Conservation (phyloP, 2,888 invertebrate species). For the Toxonevra muliebris region DNA sequence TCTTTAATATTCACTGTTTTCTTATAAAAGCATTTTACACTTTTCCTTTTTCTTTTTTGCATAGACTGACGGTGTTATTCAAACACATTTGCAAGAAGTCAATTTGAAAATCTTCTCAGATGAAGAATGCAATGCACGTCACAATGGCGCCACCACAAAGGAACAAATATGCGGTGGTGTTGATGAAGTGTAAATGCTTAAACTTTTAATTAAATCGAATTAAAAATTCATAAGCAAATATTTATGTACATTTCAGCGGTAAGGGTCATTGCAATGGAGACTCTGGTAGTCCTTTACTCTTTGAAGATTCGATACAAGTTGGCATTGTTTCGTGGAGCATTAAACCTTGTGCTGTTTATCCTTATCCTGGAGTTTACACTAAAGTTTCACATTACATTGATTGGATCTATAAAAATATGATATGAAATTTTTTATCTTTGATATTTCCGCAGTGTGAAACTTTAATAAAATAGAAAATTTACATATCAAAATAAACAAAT, state of each 20-base stretch:
- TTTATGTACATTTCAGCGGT: slow-evolving; percentile 37
- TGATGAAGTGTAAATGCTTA: slow-evolving; percentile 38
- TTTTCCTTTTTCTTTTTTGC: too few species aligned
- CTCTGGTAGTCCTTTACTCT: slow-evolving; percentile 59
- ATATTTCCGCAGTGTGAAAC: too few species aligned
- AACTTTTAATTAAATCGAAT: too few species aligned
- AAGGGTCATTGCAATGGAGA: slow-evolving; percentile 62
- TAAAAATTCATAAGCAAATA: too few species aligned
- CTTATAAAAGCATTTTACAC: too few species aligned
- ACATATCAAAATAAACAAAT: too few species aligned
- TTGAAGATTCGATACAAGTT: slow-evolving; percentile 48
- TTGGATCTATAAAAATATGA: slow-evolving; percentile 53
- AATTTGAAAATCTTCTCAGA: slow-evolving; percentile 60
- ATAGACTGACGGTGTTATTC: slow-evolving; percentile 57
- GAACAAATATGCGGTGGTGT: slow-evolving; percentile 65
- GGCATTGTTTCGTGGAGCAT: slow-evolving; percentile 66
- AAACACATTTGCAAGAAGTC: slow-evolving; percentile 60
- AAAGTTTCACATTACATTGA: slow-evolving; percentile 60
- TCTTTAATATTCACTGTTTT: too few species aligned
- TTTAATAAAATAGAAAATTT: too few species aligned
- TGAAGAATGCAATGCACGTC: slow-evolving; percentile 55
- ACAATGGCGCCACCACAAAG: slow-evolving; percentile 47
- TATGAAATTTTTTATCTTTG: slow-evolving; percentile 23
- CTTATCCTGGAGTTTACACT: slow-evolving; percentile 65
- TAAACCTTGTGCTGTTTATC: slow-evolving; percentile 63